A percentile compares a stretch with the other conserved stretches of the same genome.
These are phyloP conservation scores for Scaptomyza caliginosa DNA, from an alignment of 2,888 invertebrate genomes.

Conservation along the genomic window DNA sequence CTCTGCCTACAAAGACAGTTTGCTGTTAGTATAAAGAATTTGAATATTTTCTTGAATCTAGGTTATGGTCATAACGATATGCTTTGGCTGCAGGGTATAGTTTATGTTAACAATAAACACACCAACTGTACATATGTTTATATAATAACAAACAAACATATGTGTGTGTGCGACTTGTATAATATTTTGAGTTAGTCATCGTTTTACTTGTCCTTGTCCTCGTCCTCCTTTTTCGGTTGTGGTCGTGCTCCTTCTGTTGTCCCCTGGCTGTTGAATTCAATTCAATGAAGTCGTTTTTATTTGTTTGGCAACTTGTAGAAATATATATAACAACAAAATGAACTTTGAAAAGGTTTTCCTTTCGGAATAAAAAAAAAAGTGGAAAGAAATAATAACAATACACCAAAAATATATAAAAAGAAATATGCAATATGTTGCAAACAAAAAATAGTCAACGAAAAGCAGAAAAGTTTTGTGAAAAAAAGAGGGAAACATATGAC, in stretches of 20 bases:
- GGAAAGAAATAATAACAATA: constrained; percentile 26
- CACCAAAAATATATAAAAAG: background rate
- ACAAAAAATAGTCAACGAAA: constrained; percentile 31
- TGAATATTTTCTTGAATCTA: background rate
- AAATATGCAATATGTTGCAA: constrained; percentile 52
- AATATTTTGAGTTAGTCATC: constrained; percentile 48
- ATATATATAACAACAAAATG: constrained; percentile 38
- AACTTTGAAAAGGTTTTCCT: constrained; percentile 63
- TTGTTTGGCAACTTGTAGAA: constrained; percentile 68
- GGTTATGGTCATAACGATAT: background rate
- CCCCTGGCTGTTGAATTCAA: constrained; percentile 61
- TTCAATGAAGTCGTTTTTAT: constrained; percentile 77
- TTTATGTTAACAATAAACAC: constrained; percentile 12
- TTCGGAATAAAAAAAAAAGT: constrained; percentile 25
- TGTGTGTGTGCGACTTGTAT: background rate
- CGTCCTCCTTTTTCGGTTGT: constrained; percentile 14
- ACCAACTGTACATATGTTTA: constrained; percentile 12
- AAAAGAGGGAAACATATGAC: constrained; percentile 6
- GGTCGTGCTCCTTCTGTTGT: constrained; percentile 25
- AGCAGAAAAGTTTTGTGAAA: constrained; percentile 6
- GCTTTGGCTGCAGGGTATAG: constrained; percentile 4
- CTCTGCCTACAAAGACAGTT: background rate
- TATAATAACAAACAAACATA: background rate
- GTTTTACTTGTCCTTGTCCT: constrained; percentile 20
- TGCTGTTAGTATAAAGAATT: background rate